Base-by-base conservation (phyloP, 1,140 invertebrate genomes). In the Achatina immaculata region DNA sequence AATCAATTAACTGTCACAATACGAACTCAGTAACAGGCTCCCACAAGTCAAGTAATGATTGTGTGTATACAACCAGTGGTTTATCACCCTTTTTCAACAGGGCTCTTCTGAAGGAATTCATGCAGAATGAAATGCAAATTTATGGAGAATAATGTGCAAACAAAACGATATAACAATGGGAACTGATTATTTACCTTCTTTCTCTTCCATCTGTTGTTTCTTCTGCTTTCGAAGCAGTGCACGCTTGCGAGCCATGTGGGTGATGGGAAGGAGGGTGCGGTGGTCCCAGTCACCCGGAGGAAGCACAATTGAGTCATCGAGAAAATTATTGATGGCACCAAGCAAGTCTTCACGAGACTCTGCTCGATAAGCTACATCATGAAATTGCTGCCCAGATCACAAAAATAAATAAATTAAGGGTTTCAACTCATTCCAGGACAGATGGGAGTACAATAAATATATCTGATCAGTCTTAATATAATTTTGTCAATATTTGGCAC, bases 271-370 rank as follows among this genome's bases (percentile, higher is more conserved):
- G n/a, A 98, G 90, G 58, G 96, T 96, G 86, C 97, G 95, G 73
- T 95, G 93, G 89, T 98, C 96, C 96, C 96, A 98, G 88, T 98
- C 96, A 42, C 97, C 97, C 55, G 97, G 97, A 24, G 97, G 97
- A 81, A 99, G 91, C 31, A 98, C 97, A 82, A 98, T 97, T 45
- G 98, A 98, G 86, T 96, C 96, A 85, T 98, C 96, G 51, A 99
- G 92, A 90, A 98, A 99, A 88, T 97, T 96, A 87, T 98, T 98
- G 62, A 99, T 97, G 19, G 96, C 96, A 40, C 95, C 96, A 0
- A 98, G 90, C 0, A 99, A 90, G 85, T 98, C 96, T 76, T 95
- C 94, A 21, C 96, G 93, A 84, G 95, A 95, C 69, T 95, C 94
- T 0, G 97, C 97, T 89, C 95, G 95, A 90, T 98, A 99, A 0